Evolutionary conservation across 2,888 invertebrate genomes (phyloP), one percentile per base, ranked within the genome.

Genomic region (Selenia dentaria): DNA sequence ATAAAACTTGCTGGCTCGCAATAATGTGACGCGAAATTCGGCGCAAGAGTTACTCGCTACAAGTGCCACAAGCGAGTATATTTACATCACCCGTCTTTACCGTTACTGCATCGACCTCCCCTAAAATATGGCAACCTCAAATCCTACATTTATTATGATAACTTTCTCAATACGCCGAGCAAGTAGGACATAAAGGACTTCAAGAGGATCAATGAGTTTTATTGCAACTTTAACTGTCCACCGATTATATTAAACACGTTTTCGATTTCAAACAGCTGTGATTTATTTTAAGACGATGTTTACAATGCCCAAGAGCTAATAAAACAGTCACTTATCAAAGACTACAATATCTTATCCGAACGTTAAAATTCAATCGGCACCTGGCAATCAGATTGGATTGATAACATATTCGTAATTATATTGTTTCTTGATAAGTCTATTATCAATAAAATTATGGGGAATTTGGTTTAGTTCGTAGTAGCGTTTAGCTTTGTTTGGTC

Each of bases 71-170:
- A 31, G 38, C 29, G 22, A 31, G 35, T 28, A 41, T 39, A 34
- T 65, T 67, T 56, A 64, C 63, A 56, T 70, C 71, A 70, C 70
- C 63, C 62, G 72, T 63, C 62, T 74, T 66, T 62, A 81, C 83
- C 79, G 82, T 82, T 79, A 73, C 57, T 62, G 68, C 64, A 74
- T 70, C 67, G 74, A 62, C 72, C 67, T 69, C 67, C 71, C 75
- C 77, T 80, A 82, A 86, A 83, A 79, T 83, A 83, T 80, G 64
- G 77, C 80, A 84, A 74, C 84, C 84, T 77, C 76, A 56, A 83
- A 79, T 70, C 77, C 84, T 70, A 83, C 84, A 79, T 82, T 59
- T 70, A 64, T 65, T 70, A 70, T 68, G 69, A 76, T 73, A 74
- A 81, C 83, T 83, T 84, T 84, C 83, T 70, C 74, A 47, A 41